Evolutionary conservation across 2,888 invertebrate genomes (phyloP), one percentile per base, ranked within the genome.

Genomic region (Lepas anatifera): DNA sequence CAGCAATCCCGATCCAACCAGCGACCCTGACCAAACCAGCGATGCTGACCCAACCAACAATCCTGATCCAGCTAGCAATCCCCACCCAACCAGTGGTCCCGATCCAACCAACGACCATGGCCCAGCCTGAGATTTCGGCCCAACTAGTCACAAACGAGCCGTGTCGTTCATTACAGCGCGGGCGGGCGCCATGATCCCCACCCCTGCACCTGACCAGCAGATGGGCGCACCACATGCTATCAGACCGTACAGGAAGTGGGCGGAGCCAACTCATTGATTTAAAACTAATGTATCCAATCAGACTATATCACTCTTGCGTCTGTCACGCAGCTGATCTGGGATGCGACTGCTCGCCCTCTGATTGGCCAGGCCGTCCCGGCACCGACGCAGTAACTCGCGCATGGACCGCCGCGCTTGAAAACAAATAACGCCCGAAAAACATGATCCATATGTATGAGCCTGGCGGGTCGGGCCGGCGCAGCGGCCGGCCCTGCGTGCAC

Each of bases 221-320:
- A 27, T 11, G 58, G 18, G 58, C 27, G n/a, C n/a, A n/a, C 32
- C 13, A 32, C 58, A 58, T 58, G 29, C 58, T 32, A 58, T 58
- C 32, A 58, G 32, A 18, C 58, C 18, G 32, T 18, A 25, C 58
- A 58, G 58, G 58, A 58, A 32, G 58, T 27, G 27, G 58, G 58
- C 58, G 58, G 58, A 13, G 58, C 58, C 25, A 58, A 32, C 58
- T 58, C 58, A 58, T 58, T 58, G 58, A 58, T 58, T 58, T 58
- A 58, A 58, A 58, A 58, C 58, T 58, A 58, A 58, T 58, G 58
- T 58, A 58, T 58, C 58, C 58, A 58, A 58, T 58, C 58, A 58
- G 58, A 58, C 58, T 58, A 58, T 58, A 58, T 58, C 58, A 58
- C 58, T 58, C 58, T 58, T 58, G 58, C 58, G 58, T 58, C 58